Base-by-base conservation (phyloP, 1,140 invertebrate genomes). In the Rhopalosiphum maidis region DNA sequence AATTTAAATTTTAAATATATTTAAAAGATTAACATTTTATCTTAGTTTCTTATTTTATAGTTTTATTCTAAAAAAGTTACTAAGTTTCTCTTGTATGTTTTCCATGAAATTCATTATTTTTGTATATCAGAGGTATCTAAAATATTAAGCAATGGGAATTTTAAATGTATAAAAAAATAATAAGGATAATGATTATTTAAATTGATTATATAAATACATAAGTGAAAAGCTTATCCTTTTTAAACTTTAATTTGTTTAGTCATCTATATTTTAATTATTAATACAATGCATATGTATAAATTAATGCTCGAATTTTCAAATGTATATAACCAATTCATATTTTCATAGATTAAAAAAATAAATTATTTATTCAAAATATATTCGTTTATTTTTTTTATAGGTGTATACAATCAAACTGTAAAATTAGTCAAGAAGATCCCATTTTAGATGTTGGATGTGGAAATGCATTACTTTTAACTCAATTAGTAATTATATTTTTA, bases 361-460 rank as follows among this genome's bases (percentile, higher is more conserved):
- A n/a, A 77, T 5, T n/a, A 77, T 77, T 77, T 18, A n/a, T 77
- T 77, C n/a, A 77, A 77, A 88, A 88, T 51, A 88, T 35, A 88
- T 86, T 8, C 6, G 51, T 88, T 43, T 43, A 46, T 41, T 86
- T 37, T 60, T 91, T 85, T 93, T 85, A 41, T 25, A 93, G 91
- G 23, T 93, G 91, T 86, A 93, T 93, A 86, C 91, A 93, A 93
- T 37, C n/a, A 9, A 15, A 85, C 21, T 86, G 82, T 93, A 54
- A 51, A 35, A 41, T 85, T 86, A 37, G 23, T 85, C 82, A 37
- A 54, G 23, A 93, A 18, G 91, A 93, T 54, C 46, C 48, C 18
- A 93, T 93, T 54, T 86, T 93, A 37, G 91, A 93, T 85, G 82
- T 93, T 43, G 91, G 91, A 86, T 93, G 91, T 55, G 91, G 91